These are phyloP conservation scores for Micromesistius poutassou DNA, from an alignment of 2,797 vertebrate genomes.

Conservation along the genomic window DNA sequence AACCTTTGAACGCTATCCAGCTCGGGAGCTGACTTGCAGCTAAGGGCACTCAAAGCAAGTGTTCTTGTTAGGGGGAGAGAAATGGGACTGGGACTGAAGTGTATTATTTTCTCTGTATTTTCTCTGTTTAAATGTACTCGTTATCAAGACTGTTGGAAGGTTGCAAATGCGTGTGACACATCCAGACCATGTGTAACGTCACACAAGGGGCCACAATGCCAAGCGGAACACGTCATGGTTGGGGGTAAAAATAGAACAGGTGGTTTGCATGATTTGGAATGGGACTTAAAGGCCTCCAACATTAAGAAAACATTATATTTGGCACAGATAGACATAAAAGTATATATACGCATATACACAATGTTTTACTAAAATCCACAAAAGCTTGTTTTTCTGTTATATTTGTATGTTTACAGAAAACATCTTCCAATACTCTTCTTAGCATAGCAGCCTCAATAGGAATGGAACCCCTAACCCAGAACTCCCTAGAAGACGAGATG, in stretches of 20 bases:
- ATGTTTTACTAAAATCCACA: no score
- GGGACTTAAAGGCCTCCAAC: not conserved
- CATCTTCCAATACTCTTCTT: no score
- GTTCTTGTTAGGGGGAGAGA: no score
- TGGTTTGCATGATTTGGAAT: not conserved
- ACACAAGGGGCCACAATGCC: not conserved
- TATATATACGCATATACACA: not conserved
- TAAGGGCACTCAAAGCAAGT: no score
- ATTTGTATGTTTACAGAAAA: no score
- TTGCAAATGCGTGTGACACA: not conserved
- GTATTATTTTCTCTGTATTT: not conserved
- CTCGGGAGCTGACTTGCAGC: no score
- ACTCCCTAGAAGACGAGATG: no score
- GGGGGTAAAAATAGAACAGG: not conserved
- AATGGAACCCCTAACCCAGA: not conserved
- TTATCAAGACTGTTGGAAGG: not conserved
- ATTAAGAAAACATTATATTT: not conserved
- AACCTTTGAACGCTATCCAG: no score
- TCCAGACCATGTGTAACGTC: not conserved
- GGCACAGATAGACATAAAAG: not conserved
- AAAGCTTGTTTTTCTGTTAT: no score
- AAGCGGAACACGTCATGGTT: not conserved
- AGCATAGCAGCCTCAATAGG: no score
- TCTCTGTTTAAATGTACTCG: not conserved
- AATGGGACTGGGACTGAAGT: no score